A percentile compares a stretch with the other conserved stretches of the same genome.
These are phyloP conservation scores for Entomobrya multifasciata DNA, from an alignment of 2,888 invertebrate genomes.

Conservation along the genomic window DNA sequence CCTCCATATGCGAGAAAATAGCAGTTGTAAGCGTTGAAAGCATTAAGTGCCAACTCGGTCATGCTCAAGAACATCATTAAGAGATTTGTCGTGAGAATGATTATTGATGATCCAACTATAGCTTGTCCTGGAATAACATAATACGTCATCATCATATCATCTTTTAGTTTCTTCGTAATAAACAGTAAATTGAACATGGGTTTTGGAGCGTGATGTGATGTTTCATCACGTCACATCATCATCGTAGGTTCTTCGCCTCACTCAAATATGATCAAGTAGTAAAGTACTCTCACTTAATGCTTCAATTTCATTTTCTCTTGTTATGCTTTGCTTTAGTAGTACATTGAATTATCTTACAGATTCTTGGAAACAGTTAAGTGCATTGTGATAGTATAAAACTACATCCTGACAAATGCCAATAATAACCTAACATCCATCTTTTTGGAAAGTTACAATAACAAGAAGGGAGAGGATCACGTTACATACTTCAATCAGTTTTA, in stretches of 20 bases:
- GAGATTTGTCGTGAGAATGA: conserved; percentile 78
- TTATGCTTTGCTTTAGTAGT: too few relatives aligned
- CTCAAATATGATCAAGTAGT: too few relatives aligned
- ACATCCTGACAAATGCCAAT: too few relatives aligned
- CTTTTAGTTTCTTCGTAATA: too few relatives aligned
- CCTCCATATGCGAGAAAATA: conserved; percentile 79
- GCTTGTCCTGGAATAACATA: conserved; percentile 66
- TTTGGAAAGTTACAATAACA: not conserved
- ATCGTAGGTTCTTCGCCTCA: too few relatives aligned
- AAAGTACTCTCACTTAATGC: too few relatives aligned
- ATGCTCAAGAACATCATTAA: conserved; percentile 77
- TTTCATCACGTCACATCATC: too few relatives aligned
- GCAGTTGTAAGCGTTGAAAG: conserved; percentile 79
- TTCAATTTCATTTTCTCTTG: too few relatives aligned
- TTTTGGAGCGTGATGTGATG: not conserved
- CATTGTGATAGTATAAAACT: too few relatives aligned
- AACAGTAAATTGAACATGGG: not conserved
- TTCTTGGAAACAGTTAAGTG: too few relatives aligned
- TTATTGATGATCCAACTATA: conserved; percentile 78
- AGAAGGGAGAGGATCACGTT: too few relatives aligned
- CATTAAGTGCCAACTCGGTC: conserved; percentile 76
- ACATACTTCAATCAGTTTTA: not conserved
- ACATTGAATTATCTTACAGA: too few relatives aligned
- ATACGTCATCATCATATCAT: not conserved
- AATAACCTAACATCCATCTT: not conserved